Percentiles rank a stretch among this genome's conserved stretches.
phyloP scores from a whole-genome alignment of 2,888 invertebrate species.

The Caenorhabditis drosophilae region DNA sequence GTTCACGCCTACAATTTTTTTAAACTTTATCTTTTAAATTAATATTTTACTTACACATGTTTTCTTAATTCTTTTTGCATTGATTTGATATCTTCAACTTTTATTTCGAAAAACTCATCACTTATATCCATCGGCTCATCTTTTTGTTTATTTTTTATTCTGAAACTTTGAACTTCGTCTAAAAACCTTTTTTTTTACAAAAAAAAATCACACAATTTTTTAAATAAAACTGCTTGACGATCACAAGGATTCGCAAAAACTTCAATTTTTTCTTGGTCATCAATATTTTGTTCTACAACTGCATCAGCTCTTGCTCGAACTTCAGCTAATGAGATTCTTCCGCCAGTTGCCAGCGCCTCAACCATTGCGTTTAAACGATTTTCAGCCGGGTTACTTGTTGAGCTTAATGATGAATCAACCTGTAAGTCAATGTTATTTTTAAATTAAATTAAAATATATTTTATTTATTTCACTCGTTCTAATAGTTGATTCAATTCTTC shows the following conservation, averaged over 20 bases:
- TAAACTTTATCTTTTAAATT: too few relatives aligned
- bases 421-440: background rate
- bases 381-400: background rate
- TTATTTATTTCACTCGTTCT: slow-evolving; percentile 33
- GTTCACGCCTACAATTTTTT: slow-evolving; percentile 40
- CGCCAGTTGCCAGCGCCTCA: slow-evolving; percentile 29
- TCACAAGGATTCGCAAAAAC: slow-evolving; percentile 43
- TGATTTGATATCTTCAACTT: slow-evolving; percentile 44
- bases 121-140: slow-evolving; percentile 34
- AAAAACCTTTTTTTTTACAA: background rate
- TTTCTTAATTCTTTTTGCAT: slow-evolving; percentile 49
- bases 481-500: slow-evolving; percentile 37
- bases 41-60: slow-evolving; percentile 37
- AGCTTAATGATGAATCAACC: slow-evolving; percentile 3
- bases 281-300: background rate
- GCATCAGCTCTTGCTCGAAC: slow-evolving; percentile 17
- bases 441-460: background rate
- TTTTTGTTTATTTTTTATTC: slow-evolving; percentile 1
- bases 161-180: background rate
- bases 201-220: slow-evolving; percentile 17
- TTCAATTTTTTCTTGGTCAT: slow-evolving; percentile 15
- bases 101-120: slow-evolving; percentile 56
- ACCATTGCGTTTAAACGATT: slow-evolving; percentile 29
- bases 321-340: slow-evolving; percentile 20
- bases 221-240: slow-evolving; percentile 37